Conservation (phyloP, 2,888 invertebrate species). For the Machimus rusticus region DNA sequence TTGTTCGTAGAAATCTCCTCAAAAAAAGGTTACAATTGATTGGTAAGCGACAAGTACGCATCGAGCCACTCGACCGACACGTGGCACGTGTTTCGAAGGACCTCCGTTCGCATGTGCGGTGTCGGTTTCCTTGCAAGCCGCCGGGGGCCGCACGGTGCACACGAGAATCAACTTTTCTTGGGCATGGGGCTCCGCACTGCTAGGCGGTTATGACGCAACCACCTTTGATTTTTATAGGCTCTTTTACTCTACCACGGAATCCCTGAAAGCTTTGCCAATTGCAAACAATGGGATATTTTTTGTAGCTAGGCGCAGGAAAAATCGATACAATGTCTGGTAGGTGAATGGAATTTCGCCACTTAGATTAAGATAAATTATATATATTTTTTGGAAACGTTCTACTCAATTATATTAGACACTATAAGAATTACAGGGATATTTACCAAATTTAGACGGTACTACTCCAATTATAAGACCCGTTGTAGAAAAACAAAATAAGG, state of each 20-base stretch:
- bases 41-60: not conserved
- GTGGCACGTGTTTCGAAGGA: not conserved
- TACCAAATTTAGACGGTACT: slow-evolving; percentile 52
- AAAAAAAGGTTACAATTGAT: not conserved
- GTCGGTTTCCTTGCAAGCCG: not conserved
- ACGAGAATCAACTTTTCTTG: not conserved
- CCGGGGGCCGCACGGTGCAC: not conserved
- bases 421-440: not conserved
- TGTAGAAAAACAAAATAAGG: slow-evolving; percentile 64
- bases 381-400: not conserved
- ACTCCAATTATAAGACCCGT: slow-evolving; percentile 64
- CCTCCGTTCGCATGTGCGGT: not conserved
- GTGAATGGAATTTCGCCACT: not conserved
- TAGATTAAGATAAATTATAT: not conserved
- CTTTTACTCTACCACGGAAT: not conserved
- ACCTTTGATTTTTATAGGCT: not conserved
- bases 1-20: not conserved
- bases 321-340: not conserved
- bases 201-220: not conserved
- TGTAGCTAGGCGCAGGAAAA: slow-evolving; percentile 5
- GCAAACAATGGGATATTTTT: not conserved
- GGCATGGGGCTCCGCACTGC: not conserved
- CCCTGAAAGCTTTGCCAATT: not conserved
- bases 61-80: not conserved
- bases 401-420: not conserved